These are phyloP conservation scores for Saccostrea glomerata DNA, from an alignment of 1,140 invertebrate species.

Conservation along the genomic window DNA sequence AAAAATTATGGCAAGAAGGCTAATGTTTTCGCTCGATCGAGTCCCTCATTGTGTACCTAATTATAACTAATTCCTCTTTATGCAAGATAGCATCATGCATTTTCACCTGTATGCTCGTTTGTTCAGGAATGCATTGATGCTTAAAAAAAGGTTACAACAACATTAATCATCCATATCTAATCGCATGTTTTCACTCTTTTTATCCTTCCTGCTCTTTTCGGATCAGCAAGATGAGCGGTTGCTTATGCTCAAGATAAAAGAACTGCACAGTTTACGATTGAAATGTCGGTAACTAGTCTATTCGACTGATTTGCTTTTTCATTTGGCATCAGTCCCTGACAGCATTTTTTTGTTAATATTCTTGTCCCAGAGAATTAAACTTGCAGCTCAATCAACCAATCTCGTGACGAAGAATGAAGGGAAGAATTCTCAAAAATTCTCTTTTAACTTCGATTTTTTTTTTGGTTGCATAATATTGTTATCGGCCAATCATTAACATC, in stretches of 20 bases:
- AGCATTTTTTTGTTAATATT: background rate
- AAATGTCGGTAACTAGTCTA: background rate
- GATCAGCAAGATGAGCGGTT: background rate
- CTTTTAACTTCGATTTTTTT: slow-evolving; percentile 2
- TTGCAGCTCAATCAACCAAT: background rate
- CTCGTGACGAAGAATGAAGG: background rate
- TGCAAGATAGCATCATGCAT: background rate
- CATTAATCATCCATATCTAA: background rate
- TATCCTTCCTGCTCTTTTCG: background rate
- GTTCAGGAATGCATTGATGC: background rate
- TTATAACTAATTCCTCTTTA: background rate
- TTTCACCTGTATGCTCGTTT: background rate
- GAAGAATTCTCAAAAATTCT: background rate
- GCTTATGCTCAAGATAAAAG: background rate
- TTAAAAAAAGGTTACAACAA: background rate
- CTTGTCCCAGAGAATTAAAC: background rate
- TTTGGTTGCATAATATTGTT: background rate
- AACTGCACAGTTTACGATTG: background rate
- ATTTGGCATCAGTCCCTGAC: background rate
- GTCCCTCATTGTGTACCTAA: background rate
- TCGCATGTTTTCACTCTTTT: background rate
- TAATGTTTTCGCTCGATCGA: background rate
- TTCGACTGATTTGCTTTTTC: background rate
- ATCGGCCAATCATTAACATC: background rate
- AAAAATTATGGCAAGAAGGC: background rate